These are phyloP conservation scores for Oreochromis niloticus DNA, from an alignment of 2,113 vertebrate species.

Conservation along the genomic window DNA sequence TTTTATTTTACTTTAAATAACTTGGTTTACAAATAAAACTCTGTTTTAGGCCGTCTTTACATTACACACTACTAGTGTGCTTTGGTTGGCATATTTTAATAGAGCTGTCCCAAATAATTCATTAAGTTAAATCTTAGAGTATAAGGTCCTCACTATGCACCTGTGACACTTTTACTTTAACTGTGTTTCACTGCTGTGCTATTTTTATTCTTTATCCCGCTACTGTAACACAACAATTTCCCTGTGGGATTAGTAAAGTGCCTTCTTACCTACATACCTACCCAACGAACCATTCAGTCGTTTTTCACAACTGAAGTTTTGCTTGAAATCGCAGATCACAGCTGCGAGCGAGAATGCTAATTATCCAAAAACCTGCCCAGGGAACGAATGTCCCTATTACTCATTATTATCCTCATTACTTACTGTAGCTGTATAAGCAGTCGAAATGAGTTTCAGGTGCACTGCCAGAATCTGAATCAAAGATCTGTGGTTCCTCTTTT, in stretches of 20 bases:
- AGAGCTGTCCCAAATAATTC: not conserved
- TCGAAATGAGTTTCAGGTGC: slow-evolving; percentile 9
- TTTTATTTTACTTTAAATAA: not conserved
- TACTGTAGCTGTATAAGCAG: not conserved
- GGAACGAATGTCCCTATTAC: not conserved
- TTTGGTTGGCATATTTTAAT: not conserved
- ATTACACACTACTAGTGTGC: not conserved
- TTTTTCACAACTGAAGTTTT: not conserved
- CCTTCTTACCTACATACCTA: not conserved
- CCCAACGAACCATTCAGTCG: not conserved
- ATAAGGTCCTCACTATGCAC: not conserved
- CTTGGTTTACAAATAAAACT: not conserved
- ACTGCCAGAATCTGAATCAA: not conserved
- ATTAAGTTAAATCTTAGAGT: not conserved
- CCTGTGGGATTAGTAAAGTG: not conserved
- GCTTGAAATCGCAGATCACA: not conserved
- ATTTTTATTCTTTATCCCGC: not conserved
- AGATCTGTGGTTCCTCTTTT: not conserved
- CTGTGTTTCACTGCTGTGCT: not conserved
- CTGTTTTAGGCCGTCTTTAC: not conserved
- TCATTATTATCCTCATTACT: not conserved
- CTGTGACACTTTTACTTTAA: not conserved
- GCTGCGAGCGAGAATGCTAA: not conserved
- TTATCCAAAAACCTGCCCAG: not conserved
- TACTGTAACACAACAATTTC: not conserved